Percentiles rank a stretch among this genome's conserved stretches.
phyloP scores from a whole-genome alignment of 92 coral and sea anemone genomes.

The Epizoanthus stellaris region DNA sequence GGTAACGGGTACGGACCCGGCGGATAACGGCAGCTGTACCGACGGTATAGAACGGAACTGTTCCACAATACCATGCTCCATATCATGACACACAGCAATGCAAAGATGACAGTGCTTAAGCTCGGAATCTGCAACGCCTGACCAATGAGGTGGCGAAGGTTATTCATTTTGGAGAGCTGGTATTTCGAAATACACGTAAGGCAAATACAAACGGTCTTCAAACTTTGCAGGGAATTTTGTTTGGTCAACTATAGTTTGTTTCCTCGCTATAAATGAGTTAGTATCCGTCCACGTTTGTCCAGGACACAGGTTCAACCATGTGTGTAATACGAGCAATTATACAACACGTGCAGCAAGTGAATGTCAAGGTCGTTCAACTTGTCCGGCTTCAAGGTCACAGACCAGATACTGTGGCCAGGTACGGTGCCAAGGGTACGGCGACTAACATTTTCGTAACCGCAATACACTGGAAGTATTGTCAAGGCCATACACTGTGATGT shows the following conservation, averaged over 20 bases:
- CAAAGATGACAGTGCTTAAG: not conserved
- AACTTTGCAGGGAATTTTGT: not conserved
- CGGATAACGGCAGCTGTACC: conserved; percentile 45
- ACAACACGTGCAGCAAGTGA: not conserved
- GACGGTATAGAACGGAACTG: not conserved
- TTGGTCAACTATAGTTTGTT: not conserved
- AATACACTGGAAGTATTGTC: not conserved
- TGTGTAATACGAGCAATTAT: not conserved
- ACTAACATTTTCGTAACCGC: not conserved
- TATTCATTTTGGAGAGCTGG: not conserved
- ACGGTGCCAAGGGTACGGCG: not conserved
- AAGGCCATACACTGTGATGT: not conserved
- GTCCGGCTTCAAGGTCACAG: not conserved
- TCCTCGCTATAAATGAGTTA: not conserved
- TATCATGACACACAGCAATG: not conserved
- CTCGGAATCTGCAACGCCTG: conserved; percentile 6
- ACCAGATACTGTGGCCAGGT: not conserved
- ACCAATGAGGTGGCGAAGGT: not conserved
- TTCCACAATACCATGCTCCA: conserved; percentile 10
- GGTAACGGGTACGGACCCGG: conserved; percentile 76
- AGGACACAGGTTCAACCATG: not conserved
- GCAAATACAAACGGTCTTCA: not conserved
- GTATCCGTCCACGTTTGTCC: not conserved
- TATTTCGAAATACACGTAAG: too few species aligned
- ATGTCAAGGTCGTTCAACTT: conserved; percentile 8